Base-by-base conservation (phyloP, 2,888 invertebrate genomes). In the Aplocera efformata region DNA sequence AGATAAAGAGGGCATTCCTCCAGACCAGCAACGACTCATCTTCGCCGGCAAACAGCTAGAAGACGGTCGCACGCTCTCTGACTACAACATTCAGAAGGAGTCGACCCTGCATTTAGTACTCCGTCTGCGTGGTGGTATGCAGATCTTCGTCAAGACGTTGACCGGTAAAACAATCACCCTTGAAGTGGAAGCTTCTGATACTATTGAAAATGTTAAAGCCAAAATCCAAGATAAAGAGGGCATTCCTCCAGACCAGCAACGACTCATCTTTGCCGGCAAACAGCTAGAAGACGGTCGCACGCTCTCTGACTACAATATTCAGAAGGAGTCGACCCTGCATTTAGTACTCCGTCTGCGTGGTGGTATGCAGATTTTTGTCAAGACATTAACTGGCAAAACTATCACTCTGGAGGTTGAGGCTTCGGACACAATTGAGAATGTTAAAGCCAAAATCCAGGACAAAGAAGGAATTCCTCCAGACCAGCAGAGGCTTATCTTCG, bases 111-210 rank as follows among this genome's bases (percentile, higher is more conserved):
- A 50, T 46, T 38, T 50, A 28, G 50, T 50, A 8, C 48, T 51
- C 11, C 45, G 51, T 39, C 31, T 52, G n/a, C 41, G 52, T 42
- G 52, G 48, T 34, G 52, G 48, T 40, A 39, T 41, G 21, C 43
- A 46, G 21, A 43, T 45, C 3, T 45, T 50, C 9, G 44, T 45
- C 1, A 49, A 49, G 20, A 45, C 44, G 0, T 10, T 45, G n/a
- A 49, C 44, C 1, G 44, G 44, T 22, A 48, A 48, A 7, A 44
- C 44, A 4, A 48, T 48, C 20, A 48, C 48, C 0, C 29, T 48
- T 1, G 48, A 48, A 10, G 47, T 48, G 0, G 46, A 46, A 8
- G 42, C 46, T 8, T 46, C 46, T 0, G 46, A 42, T 8, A 36
- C 42, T 0, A 42, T 42, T 1, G 44, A 44, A 6, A 44, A 44